Conservation (phyloP, 2,888 invertebrate species). For the Nephrotoma appendiculata region DNA sequence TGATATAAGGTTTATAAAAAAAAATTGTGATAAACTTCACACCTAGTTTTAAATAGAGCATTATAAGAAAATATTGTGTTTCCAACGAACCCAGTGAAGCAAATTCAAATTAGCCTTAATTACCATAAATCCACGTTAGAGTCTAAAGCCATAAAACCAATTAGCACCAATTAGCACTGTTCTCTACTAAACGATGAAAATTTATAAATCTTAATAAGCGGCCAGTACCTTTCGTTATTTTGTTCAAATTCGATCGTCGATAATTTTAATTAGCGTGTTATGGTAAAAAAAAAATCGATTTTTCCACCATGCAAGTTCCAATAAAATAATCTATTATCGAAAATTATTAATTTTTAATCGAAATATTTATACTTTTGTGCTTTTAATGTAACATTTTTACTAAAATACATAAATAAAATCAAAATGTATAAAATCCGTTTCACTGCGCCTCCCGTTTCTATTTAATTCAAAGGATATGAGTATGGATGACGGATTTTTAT, state of each 20-base stretch:
- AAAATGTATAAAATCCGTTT: not conserved
- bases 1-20: no score
- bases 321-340: not conserved
- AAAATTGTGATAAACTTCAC: no score
- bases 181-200: not conserved
- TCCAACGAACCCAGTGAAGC: not conserved
- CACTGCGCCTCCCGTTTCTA: not conserved
- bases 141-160: not conserved
- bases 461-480: not conserved
- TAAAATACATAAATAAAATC: not conserved
- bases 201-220: not conserved
- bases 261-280: not conserved
- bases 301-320: not conserved
- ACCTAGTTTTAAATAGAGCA: no score
- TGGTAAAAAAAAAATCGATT: not conserved
- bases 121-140: not conserved
- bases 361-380: not conserved
- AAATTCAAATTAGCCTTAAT: not conserved
- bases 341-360: not conserved
- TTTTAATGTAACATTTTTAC: not conserved
- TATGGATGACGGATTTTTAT: not conserved
- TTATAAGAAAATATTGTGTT: no score
- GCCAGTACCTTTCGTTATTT: not conserved
- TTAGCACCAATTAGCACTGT: not conserved
- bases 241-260: not conserved